Conservation (phyloP, 2,797 vertebrate species). For the Gastrophryne carolinensis region DNA sequence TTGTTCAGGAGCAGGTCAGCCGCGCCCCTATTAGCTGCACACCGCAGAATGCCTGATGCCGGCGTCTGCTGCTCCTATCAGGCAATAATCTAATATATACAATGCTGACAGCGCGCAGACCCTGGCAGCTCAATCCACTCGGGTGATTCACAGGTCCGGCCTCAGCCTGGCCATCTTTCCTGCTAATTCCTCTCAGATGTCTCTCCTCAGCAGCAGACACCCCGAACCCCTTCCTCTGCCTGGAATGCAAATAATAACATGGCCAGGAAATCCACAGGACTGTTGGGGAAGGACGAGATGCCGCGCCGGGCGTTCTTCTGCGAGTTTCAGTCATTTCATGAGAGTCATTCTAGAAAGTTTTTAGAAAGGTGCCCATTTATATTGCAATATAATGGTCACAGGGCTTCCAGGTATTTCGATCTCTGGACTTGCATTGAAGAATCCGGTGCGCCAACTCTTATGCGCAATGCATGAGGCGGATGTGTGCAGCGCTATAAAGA, state of each 20-base stretch:
- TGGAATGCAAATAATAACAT: not conserved
- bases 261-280: not conserved
- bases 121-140: not conserved
- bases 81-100: not conserved
- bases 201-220: not conserved
- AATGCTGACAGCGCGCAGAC: not conserved
- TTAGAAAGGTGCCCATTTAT: not conserved
- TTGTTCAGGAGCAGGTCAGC: not conserved
- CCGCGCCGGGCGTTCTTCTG: not conserved
- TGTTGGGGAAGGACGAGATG: not conserved
- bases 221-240: not conserved
- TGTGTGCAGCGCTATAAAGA: too few relatives aligned
- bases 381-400: too few relatives aligned
- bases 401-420: too few relatives aligned
- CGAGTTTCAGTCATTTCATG: not conserved
- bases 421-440: too few relatives aligned
- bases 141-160: not conserved
- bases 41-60: not conserved
- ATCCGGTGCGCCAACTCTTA: too few relatives aligned
- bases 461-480: too few relatives aligned
- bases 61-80: not conserved
- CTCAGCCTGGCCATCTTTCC: not conserved
- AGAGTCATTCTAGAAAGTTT: conserved; percentile 1
- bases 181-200: not conserved
- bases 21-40: not conserved